These are phyloP conservation scores for Phoxinus phoxinus DNA, from an alignment of 2,113 vertebrate genomes.

Conservation along the genomic window DNA sequence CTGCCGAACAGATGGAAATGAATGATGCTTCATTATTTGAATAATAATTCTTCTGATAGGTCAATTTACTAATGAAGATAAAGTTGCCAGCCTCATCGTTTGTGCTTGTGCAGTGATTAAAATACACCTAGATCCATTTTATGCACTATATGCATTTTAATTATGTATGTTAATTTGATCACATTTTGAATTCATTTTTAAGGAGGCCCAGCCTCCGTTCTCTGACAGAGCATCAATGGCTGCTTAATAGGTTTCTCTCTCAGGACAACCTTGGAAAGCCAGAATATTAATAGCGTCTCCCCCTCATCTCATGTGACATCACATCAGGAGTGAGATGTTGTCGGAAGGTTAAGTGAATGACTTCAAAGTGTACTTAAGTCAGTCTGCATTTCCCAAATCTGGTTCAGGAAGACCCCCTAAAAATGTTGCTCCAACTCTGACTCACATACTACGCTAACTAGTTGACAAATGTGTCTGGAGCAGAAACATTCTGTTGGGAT, in stretches of 20 bases:
- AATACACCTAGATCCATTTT: background rate
- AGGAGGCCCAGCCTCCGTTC: background rate
- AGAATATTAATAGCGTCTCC: background rate
- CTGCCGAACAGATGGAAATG: background rate
- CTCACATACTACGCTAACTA: background rate
- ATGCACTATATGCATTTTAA: background rate
- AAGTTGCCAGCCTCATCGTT: background rate
- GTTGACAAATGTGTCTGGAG: conserved; percentile 18
- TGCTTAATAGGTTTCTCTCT: too few species aligned
- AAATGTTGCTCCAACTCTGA: background rate
- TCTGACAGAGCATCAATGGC: background rate
- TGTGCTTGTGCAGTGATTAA: background rate
- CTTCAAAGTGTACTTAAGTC: background rate
- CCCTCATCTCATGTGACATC: background rate
- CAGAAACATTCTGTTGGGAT: background rate
- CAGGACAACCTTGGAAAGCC: background rate
- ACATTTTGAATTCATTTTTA: background rate
- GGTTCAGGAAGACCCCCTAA: conserved; percentile 4
- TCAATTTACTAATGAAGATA: background rate
- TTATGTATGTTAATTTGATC: background rate
- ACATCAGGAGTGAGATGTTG: background rate
- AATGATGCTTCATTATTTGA: background rate
- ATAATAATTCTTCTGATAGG: background rate
- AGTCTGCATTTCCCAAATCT: conserved; percentile 9
- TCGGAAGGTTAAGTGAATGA: background rate